These are phyloP conservation scores for Drosophila picticornis DNA, from an alignment of 2,888 invertebrate genomes.

Conservation along the genomic window DNA sequence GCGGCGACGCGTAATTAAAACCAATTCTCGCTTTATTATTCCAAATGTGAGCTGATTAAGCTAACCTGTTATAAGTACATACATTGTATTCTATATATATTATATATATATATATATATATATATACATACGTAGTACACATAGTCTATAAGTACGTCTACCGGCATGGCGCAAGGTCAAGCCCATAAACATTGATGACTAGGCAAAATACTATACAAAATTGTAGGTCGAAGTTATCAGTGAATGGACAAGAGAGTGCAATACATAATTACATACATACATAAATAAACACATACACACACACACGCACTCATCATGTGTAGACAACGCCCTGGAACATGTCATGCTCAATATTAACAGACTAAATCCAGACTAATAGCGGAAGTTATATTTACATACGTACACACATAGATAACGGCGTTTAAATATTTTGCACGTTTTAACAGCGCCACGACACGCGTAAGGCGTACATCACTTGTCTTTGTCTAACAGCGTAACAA, in stretches of 20 bases:
- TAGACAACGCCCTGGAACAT: conserved; percentile 34
- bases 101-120: background rate
- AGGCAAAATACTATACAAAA: conserved; percentile 58
- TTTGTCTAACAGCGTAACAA: conserved; percentile 13
- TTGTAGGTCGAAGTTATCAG: conserved; percentile 65
- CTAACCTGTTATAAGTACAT: conserved; percentile 7
- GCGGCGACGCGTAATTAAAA: conserved; percentile 25
- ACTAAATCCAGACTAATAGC: conserved; percentile 34
- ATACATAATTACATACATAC: conserved; percentile 1
- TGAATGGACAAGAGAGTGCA: conserved; percentile 45
- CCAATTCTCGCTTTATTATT: conserved; percentile 37
- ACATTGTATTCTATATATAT: background rate
- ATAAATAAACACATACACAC: background rate
- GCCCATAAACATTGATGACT: conserved; percentile 79
- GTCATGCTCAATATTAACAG: conserved; percentile 21
- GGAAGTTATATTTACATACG: conserved; percentile 39
- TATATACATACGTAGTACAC: background rate
- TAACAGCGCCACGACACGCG: conserved; percentile 2
- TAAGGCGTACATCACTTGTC: background rate
- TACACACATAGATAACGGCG: conserved; percentile 53
- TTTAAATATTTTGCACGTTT: conserved; percentile 55
- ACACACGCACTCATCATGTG: background rate
- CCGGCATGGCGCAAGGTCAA: conserved; percentile 71
- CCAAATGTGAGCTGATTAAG: conserved; percentile 47
- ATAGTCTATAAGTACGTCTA: conserved; percentile 26